Base-by-base conservation (phyloP, 2,113 vertebrate species). In the Tauraco erythrolophus region DNA sequence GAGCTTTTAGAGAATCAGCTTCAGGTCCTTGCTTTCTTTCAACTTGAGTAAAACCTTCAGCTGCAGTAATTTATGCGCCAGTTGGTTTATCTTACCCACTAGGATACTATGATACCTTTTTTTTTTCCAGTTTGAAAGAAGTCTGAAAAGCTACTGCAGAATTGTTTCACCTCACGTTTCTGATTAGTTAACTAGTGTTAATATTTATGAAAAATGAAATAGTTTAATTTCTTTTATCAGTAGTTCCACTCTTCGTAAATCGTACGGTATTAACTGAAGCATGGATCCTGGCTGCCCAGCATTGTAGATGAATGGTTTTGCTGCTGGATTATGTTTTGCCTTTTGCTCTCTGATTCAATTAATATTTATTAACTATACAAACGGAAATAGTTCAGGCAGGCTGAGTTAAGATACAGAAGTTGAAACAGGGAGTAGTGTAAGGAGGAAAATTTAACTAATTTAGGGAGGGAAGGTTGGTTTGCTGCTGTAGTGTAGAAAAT, bases 111-210 rank as follows among this genome's bases (percentile, higher is more conserved):
- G 18, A 41, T 22, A 39, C 0, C 0, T 6, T n/a, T 41, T 57
- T 66, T 58, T 66, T 23, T 30, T 39, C 48, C 19, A 31, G 1
- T 45, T 84, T 70, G 35, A 91, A 87, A 70, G 18, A 56, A 72
- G 24, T 25, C 51, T 70, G n/a, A 84, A 41, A 70, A 69, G 16
- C 33, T 84, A 19, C 14, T 65, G 35, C 51, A 57, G 19, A 78
- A 48, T 39, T 5, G 37, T 77, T 93, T 84, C 7, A 61, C 3
- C 30, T 70, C 51, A 58, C 3, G 2, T 68, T 0, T 0, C 31
- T 51, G 79, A 54, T 23, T 27, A 71, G 16, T 62, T 93, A 71
- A 23, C 25, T 43, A 61, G 9, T 37, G 12, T n/a, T 81, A 61
- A 66, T 87, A 83, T 46, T 79, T 56, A 51, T 66, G 33, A 91